Conservation (phyloP, 2,888 invertebrate genomes). For the Antheraea yamamai region DNA sequence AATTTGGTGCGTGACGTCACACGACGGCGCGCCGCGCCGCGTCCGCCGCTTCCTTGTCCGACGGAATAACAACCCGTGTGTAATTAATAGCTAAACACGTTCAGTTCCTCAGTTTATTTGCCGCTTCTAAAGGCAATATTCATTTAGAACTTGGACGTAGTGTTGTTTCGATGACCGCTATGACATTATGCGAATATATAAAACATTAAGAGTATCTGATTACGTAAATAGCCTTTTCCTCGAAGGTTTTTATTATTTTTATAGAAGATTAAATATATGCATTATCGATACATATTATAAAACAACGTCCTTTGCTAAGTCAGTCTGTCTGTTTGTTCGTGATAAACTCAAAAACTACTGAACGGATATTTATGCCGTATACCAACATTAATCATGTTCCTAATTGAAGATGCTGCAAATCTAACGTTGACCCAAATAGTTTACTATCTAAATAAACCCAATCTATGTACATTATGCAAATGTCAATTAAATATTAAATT, state of each 20-base stretch:
- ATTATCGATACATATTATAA: too few relatives aligned
- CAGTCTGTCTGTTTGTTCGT: too few relatives aligned
- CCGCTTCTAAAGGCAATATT: constrained; percentile 38
- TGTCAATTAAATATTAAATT: background rate
- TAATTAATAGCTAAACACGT: constrained; percentile 47
- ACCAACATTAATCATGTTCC: background rate
- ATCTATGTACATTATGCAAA: background rate
- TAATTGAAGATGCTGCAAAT: background rate
- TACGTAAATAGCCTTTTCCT: background rate
- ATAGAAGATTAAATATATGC: too few relatives aligned
- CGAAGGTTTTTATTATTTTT: too few relatives aligned
- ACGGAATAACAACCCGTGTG: constrained; percentile 42
- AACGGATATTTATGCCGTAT: too few relatives aligned
- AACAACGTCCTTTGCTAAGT: too few relatives aligned
- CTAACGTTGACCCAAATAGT: background rate
- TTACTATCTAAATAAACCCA: background rate
- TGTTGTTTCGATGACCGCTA: constrained; percentile 3
- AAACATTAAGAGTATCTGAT: background rate
- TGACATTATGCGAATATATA: background rate
- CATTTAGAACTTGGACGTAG: constrained; percentile 1
- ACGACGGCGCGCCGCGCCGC: constrained; percentile 39
- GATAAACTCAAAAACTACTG: too few relatives aligned
- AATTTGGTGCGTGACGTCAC: constrained; percentile 76
- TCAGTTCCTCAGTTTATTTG: constrained; percentile 44
- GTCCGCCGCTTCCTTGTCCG: constrained; percentile 59